Evolutionary conservation across 1,140 invertebrate genomes (phyloP).

Genomic region (Trachelipus rathkii): DNA sequence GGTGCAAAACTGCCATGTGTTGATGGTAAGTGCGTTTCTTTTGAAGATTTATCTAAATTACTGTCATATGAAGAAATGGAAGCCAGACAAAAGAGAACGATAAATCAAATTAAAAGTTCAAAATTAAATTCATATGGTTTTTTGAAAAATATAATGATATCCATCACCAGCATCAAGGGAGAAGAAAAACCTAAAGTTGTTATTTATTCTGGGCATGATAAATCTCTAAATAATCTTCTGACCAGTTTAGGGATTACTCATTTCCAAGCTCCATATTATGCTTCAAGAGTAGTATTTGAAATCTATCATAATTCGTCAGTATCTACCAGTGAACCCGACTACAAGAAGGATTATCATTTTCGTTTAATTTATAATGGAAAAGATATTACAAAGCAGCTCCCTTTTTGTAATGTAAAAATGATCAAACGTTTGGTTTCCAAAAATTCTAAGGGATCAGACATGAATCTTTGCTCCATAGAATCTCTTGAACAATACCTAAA

Average conservation of each 20-base stretch:
- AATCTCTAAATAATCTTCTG: conserved; percentile 75
- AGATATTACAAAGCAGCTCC: conserved; percentile 73
- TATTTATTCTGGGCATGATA: conserved; percentile 86
- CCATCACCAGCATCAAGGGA: conserved; percentile 71
- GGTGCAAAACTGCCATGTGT: conserved; percentile 68
- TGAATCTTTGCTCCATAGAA: neutral
- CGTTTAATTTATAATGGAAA: conserved; percentile 78
- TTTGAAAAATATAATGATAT: conserved; percentile 68
- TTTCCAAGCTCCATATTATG: conserved; percentile 66
- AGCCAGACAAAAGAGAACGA: conserved; percentile 62
- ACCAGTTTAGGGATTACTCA: conserved; percentile 68
- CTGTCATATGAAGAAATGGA: conserved; percentile 73
- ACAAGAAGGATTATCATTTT: conserved; percentile 68
- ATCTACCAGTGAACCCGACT: conserved; percentile 43
- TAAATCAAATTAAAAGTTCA: conserved; percentile 62
- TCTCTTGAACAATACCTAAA: neutral
- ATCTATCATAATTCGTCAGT: conserved; percentile 50
- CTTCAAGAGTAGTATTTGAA: conserved; percentile 79
- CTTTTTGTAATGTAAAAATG: conserved; percentile 65
- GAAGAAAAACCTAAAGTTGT: conserved; percentile 72
- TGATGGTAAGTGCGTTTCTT: conserved; percentile 56
- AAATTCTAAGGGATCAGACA: neutral
- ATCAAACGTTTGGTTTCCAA: conserved; percentile 10
- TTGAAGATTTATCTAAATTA: conserved; percentile 65
- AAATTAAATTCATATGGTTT: conserved; percentile 71